Evolutionary conservation across 2,888 invertebrate genomes (phyloP).

Genomic region (Lacanobia wlatinum): DNA sequence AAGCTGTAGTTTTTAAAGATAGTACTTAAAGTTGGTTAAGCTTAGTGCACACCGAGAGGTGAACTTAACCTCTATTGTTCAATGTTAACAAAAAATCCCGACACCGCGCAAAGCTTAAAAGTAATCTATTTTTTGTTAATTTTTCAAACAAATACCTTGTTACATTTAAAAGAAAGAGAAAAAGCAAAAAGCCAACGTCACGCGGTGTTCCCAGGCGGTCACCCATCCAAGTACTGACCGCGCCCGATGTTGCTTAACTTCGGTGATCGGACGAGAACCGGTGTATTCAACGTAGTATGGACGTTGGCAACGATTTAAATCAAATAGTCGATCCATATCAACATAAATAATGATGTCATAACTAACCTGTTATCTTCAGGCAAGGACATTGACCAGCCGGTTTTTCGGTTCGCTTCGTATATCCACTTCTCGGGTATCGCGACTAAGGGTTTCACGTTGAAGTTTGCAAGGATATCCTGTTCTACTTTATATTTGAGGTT

Average conservation of each 20-base stretch:
- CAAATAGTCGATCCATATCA: neutral
- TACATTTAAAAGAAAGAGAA: neutral
- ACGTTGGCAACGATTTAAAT: slow-evolving; percentile 63
- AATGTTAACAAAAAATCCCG: too few relatives aligned
- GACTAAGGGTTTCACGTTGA: slow-evolving; percentile 86
- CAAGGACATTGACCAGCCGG: slow-evolving; percentile 82
- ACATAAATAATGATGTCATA: slow-evolving; percentile 25
- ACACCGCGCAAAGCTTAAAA: too few relatives aligned
- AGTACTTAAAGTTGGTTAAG: too few relatives aligned
- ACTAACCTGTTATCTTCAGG: slow-evolving; percentile 84
- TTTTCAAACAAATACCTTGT: too few relatives aligned
- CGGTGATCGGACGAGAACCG: slow-evolving; percentile 71
- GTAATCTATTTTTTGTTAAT: too few relatives aligned
- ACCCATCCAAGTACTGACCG: slow-evolving; percentile 84
- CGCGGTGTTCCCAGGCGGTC: slow-evolving; percentile 83
- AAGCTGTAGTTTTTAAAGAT: too few relatives aligned
- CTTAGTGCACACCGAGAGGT: too few relatives aligned
- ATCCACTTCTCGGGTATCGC: slow-evolving; percentile 89
- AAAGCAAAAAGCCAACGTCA: slow-evolving; percentile 78
- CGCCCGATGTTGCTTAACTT: slow-evolving; percentile 81
- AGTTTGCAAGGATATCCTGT: slow-evolving; percentile 80
- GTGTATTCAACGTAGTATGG: slow-evolving; percentile 87
- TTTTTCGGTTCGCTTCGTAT: slow-evolving; percentile 85
- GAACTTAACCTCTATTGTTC: too few relatives aligned
- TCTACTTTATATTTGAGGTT: slow-evolving; percentile 71